phyloP scores from a whole-genome alignment of 2,888 invertebrate genomes.

The Crepidodera aurea region DNA sequence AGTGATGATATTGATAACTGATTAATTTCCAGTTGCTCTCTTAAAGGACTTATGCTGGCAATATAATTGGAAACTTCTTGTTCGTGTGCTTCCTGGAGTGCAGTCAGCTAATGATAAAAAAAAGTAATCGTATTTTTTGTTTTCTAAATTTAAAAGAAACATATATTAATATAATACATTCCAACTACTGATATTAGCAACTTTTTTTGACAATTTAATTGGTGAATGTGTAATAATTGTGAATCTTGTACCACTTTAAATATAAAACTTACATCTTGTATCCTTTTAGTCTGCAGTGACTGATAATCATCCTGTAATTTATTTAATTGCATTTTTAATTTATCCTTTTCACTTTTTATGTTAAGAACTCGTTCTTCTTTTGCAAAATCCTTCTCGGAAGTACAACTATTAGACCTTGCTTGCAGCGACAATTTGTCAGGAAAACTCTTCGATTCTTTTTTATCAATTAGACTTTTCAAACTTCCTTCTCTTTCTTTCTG shows the following conservation, averaged over 20 bases:
- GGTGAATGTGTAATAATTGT: too few relatives aligned
- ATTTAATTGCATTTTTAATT: slow-evolving; percentile 67
- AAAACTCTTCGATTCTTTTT: slow-evolving; percentile 54
- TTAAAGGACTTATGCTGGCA: slow-evolving; percentile 66
- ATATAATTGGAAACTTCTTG: slow-evolving; percentile 75
- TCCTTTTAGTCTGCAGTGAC: slow-evolving; percentile 76
- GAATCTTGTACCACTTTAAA: too few relatives aligned
- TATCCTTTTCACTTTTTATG: slow-evolving; percentile 67
- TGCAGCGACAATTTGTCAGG: slow-evolving; percentile 57
- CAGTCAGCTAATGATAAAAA: slow-evolving; percentile 70
- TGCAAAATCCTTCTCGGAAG: slow-evolving; percentile 60
- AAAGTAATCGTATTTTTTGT: too few relatives aligned
- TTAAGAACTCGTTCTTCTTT: slow-evolving; percentile 64
- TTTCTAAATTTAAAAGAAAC: background rate
- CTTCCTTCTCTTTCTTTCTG: slow-evolving; percentile 78
- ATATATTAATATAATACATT: too few relatives aligned
- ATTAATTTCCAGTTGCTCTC: slow-evolving; percentile 69
- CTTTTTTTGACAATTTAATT: too few relatives aligned
- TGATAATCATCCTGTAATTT: slow-evolving; percentile 77
- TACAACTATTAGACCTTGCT: slow-evolving; percentile 51
- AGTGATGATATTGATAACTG: slow-evolving; percentile 65
- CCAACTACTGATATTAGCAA: too few relatives aligned
- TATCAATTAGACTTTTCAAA: slow-evolving; percentile 59
- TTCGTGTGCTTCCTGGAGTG: slow-evolving; percentile 76
- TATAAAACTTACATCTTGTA: slow-evolving; percentile 82